Evolutionary conservation across 2,797 vertebrate genomes (phyloP), one percentile per base, ranked within the genome.

Genomic region (Myiotriccus ornatus): DNA sequence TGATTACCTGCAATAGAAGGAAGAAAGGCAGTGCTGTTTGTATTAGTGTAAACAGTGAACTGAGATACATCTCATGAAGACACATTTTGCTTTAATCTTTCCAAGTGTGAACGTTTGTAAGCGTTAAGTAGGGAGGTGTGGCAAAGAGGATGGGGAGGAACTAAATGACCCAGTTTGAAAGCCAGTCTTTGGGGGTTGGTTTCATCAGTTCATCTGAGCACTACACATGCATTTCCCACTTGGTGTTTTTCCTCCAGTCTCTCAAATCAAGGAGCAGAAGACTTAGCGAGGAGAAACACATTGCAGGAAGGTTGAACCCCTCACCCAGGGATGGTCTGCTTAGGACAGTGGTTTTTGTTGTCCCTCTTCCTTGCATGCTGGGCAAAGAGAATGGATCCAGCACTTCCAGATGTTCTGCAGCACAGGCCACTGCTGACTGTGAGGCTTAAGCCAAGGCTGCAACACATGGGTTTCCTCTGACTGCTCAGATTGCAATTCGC

Each of bases 31-130:
- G 21, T 32, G 43, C 55, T 84, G 53, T 75, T 95, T 59, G 23
- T 76, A 3, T 69, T 34, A 73, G 76, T 86, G 89, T 84, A 91
- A 92, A 86, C 62, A 86, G 55, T 63, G 41, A 77, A 43, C 67
- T 60, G 49, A 70, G 74, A 56, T 32, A 25, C 4, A 16, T 63
- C 67, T 81, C 59, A 84, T 90, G 81, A 71, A 84, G 62, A 75
- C 30, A 35, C 20, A 7, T 73, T 93, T 87, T 86, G 32, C 57
- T 93, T 86, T 84, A 79, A 59, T 87, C 76, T 95, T 82, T 82
- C 65, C 23, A 68, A 73, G 30, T 76, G 35, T 93, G 69, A 34
- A n/a, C 85, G 27, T 76, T 89, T 86, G 1, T 71, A 69, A 65
- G 44, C 35, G 10, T 80, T 84, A 60, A 34, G 20, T 4, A 28